phyloP scores from a whole-genome alignment of 2,113 vertebrate species.

The Phaethon lepturus region DNA sequence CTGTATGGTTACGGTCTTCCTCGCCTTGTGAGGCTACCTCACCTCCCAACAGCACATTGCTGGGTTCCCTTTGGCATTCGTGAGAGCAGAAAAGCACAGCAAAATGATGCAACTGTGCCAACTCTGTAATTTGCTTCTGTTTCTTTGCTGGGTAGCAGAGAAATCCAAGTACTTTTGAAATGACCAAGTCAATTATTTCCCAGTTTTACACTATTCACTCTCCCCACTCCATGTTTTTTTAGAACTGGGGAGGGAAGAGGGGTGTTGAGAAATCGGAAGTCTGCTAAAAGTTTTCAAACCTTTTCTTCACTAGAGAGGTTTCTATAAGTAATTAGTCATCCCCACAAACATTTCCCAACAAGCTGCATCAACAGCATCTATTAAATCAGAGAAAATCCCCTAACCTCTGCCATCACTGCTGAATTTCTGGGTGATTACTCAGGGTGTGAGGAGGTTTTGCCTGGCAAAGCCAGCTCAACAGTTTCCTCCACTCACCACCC shows the following conservation, averaged over 20 bases:
- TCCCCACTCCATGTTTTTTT: background rate
- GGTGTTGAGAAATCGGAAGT: background rate
- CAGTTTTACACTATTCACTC: background rate
- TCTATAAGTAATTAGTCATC: slow-evolving; percentile 34
- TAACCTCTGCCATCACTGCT: background rate
- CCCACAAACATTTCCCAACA: slow-evolving; percentile 21
- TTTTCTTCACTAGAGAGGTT: background rate
- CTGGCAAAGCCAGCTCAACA: slow-evolving; percentile 31
- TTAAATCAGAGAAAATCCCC: slow-evolving; percentile 23
- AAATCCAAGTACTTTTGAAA: background rate
- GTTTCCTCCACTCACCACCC: background rate
- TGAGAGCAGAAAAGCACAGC: background rate
- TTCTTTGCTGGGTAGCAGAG: background rate
- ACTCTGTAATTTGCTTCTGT: background rate
- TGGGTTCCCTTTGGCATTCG: background rate
- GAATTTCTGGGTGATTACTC: slow-evolving; percentile 28
- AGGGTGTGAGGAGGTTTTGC: slow-evolving; percentile 23
- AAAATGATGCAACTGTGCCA: background rate
- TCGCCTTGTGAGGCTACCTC: background rate
- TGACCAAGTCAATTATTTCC: background rate
- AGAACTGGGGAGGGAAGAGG: background rate
- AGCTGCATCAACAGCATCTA: background rate
- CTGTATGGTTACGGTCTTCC: background rate
- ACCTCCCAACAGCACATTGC: background rate
- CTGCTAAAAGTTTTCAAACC: background rate